Percentiles rank a stretch among this genome's conserved stretches.
Evolutionary conservation across 1,140 invertebrate genomes (phyloP).

Genomic region (Colletes latitarsis): DNA sequence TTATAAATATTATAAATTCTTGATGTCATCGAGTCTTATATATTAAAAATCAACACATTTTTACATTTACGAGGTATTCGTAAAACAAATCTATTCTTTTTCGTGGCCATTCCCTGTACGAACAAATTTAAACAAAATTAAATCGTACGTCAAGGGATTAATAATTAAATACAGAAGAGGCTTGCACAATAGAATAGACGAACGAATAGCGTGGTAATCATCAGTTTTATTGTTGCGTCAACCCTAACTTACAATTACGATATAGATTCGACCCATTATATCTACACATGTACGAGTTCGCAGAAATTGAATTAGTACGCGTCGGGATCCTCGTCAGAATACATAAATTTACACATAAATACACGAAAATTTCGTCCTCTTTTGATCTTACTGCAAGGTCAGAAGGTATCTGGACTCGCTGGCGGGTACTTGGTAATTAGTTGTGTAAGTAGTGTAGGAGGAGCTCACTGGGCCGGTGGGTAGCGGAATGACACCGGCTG

Average conservation of each 20-base stretch:
- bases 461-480: conserved; percentile 53
- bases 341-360: neutral
- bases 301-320: neutral
- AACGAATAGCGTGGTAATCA: neutral
- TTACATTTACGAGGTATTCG: too few species aligned
- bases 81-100: too few species aligned
- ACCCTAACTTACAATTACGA: conserved; percentile 21
- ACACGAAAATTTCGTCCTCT: neutral
- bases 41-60: too few species aligned
- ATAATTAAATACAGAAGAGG: neutral
- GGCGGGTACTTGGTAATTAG: conserved; percentile 69
- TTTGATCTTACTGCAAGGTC: conserved; percentile 54
- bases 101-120: too few species aligned
- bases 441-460: conserved; percentile 68
- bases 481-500: conserved; percentile 65
- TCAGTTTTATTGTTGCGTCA: conserved; percentile 41
- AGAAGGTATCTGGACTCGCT: conserved; percentile 73
- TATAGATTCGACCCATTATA: neutral
- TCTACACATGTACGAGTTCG: conserved; percentile 30
- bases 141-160: too few species aligned
- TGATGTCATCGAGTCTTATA: too few species aligned
- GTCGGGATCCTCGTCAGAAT: conserved; percentile 3
- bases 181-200: neutral
- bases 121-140: too few species aligned
- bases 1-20: too few species aligned